Percentiles rank a stretch among this genome's conserved stretches.
These are phyloP conservation scores for Zootoca vivipara DNA, from an alignment of 2,113 vertebrate genomes.

Conservation along the genomic window DNA sequence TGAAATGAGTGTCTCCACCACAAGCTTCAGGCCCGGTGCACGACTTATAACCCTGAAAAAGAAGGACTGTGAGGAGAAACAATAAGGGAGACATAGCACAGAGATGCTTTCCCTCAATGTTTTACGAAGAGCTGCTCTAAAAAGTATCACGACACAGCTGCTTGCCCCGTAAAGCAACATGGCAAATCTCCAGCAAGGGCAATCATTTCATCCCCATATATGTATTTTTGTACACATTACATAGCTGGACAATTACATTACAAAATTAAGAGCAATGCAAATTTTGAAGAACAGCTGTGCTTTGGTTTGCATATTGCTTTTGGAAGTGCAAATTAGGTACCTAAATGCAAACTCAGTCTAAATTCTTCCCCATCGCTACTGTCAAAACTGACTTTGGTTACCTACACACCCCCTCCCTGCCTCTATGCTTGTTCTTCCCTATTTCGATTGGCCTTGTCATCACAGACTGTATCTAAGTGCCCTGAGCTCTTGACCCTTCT, in stretches of 20 bases:
- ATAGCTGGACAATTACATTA: too few relatives aligned
- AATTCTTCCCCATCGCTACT: too few relatives aligned
- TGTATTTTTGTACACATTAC: not conserved
- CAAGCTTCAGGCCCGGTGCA: slow-evolving; percentile 94
- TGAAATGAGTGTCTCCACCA: slow-evolving; percentile 96
- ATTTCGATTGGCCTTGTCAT: not conserved
- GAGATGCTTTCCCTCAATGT: not conserved
- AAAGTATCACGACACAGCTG: not conserved
- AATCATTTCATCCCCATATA: not conserved
- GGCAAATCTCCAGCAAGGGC: not conserved
- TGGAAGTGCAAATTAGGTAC: not conserved
- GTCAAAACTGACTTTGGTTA: too few relatives aligned
- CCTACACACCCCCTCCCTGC: not conserved
- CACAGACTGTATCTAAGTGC: not conserved
- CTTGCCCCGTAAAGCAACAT: not conserved
- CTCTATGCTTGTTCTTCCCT: not conserved
- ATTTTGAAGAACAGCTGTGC: not conserved
- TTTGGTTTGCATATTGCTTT: not conserved
- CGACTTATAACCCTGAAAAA: slow-evolving; percentile 90
- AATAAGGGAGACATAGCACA: not conserved
- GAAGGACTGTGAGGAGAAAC: slow-evolving; percentile 30
- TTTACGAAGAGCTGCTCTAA: not conserved
- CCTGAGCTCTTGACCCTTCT: not conserved
- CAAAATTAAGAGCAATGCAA: not conserved
- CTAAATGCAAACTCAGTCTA: too few relatives aligned